Base-by-base conservation (phyloP, 2,888 invertebrate species). In the Plutella xylostella region DNA sequence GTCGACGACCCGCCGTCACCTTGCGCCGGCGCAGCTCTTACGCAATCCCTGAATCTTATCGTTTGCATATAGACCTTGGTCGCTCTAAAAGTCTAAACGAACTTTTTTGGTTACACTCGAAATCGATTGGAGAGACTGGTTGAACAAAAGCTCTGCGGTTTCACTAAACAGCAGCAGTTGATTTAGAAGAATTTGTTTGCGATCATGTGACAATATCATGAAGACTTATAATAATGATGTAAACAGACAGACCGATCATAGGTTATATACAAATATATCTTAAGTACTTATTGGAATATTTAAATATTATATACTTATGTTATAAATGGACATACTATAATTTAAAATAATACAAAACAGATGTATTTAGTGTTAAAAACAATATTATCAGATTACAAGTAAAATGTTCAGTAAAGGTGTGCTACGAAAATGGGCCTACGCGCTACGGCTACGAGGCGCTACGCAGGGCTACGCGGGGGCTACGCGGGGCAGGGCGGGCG, bases 1-100 rank as follows among this genome's bases (percentile, higher is more conserved):
- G 82, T 80, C 82, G 78, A 65, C 76, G 82, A 82, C 82, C 82
- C 72, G 68, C 65, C 71, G 69, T 80, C 72, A 79, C 82, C 82
- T 83, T 82, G 79, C 69, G 61, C 68, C 72, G 72, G 70, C 25
- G 68, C n/a, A n/a, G 63, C 68, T 68, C 74, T 80, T 83, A 82
- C 82, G 82, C 82, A 83, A 83, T 74, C 68, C 59, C 68, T 68
- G 76, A 78, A 80, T 80, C 79, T 82, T 80, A 82, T 80, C 78
- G 74, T 80, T 72, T 70, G 72, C 72, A 79, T 77, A 72, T 73
- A 69, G 68, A 69, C 71, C 65, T 42, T 42, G 42, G 31, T 4
- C 12, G 12, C 34, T n/a, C 11, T 19, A 35, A 18, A 11, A 39
- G 28, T 28, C 28, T n/a, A 28, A 28, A 28, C n/a, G 11, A 28